phyloP scores from a whole-genome alignment of 2,888 invertebrate genomes.

The Drosophila koepferae region DNA sequence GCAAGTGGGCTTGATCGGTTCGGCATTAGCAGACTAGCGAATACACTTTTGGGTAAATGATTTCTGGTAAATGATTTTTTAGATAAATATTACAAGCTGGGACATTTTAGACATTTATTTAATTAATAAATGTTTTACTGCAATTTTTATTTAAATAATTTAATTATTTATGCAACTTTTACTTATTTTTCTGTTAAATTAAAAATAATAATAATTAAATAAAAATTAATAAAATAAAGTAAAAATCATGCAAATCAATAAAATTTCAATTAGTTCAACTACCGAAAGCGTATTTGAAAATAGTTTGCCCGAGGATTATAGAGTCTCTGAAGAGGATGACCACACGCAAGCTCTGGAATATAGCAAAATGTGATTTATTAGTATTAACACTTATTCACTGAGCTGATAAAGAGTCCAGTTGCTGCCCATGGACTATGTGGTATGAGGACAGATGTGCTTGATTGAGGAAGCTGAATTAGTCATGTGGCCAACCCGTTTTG shows the following conservation, averaged over 20 bases:
- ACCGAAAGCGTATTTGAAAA: neutral
- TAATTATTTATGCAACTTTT: no score
- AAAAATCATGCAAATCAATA: neutral
- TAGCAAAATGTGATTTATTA: constrained; percentile 2
- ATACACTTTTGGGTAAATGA: constrained; percentile 1
- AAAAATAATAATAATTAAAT: no score
- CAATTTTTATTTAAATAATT: no score
- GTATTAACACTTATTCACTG: neutral
- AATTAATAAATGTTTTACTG: no score
- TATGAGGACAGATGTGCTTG: neutral
- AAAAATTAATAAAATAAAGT: neutral
- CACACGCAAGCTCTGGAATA: neutral
- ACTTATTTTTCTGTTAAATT: no score
- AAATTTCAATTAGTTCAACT: neutral
- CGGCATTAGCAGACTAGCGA: constrained; percentile 13
- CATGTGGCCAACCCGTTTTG: constrained; percentile 37
- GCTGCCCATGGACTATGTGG: neutral
- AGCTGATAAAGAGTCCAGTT: neutral
- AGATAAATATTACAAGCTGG: neutral
- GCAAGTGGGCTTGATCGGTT: constrained; percentile 34
- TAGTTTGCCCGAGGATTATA: neutral
- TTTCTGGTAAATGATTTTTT: neutral
- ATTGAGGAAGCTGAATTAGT: constrained; percentile 37
- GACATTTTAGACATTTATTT: neutral
- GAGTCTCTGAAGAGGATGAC: neutral